A percentile compares a stretch with the other conserved stretches of the same genome.
Evolutionary conservation across 2,113 vertebrate species (phyloP).

Genomic region (Mirounga angustirostris): DNA sequence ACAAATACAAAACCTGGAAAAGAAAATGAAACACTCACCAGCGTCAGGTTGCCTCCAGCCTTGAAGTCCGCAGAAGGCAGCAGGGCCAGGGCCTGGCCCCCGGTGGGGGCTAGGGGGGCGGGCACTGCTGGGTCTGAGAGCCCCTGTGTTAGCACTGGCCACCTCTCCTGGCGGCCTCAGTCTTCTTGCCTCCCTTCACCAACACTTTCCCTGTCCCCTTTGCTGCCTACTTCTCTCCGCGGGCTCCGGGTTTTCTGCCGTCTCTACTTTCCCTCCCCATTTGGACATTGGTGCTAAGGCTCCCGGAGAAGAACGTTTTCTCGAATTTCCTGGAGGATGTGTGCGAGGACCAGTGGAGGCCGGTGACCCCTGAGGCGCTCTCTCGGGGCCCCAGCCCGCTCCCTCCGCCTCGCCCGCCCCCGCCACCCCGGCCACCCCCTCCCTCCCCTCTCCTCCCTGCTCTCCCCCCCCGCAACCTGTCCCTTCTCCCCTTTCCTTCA

Average conservation of each 20-base stretch:
- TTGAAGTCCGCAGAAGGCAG: not conserved
- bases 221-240: not conserved
- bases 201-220: not conserved
- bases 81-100: not conserved
- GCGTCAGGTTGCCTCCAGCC: not conserved
- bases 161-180: not conserved
- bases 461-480: fast-evolving
- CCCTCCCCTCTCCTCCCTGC: fast-evolving
- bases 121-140: not conserved
- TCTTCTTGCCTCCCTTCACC: not conserved
- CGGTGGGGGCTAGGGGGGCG: no score
- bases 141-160: not conserved
- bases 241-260: not conserved
- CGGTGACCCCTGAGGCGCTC: not conserved
- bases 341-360: not conserved
- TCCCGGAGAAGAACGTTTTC: not conserved
- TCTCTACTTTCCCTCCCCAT: not conserved
- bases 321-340: not conserved
- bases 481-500: not conserved
- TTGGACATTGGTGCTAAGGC: not conserved
- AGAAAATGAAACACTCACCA: constrained; percentile 58
- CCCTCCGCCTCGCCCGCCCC: no score
- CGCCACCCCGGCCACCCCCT: no score
- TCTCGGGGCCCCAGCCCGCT: not conserved
- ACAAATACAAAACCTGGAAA: not conserved